phyloP scores from a whole-genome alignment of 2,113 vertebrate species.

The Sminthopsis crassicaudata region DNA sequence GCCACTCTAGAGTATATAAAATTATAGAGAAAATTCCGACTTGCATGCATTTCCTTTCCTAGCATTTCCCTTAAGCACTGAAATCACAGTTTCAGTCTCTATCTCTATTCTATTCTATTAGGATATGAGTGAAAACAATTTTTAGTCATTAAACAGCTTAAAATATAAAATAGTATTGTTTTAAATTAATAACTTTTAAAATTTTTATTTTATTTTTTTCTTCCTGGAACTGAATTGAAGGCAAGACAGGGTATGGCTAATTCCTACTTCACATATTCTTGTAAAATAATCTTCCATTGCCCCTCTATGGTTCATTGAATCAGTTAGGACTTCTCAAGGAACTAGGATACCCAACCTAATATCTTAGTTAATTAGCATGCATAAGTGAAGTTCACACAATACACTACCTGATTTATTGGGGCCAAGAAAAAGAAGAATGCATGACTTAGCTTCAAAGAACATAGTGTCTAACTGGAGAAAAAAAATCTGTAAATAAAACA shows the following conservation, averaged over 20 bases:
- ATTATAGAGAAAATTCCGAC: neutral
- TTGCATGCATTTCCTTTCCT: neutral
- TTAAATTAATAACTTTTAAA: neutral
- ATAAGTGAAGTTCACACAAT: neutral
- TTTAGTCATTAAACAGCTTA: neutral
- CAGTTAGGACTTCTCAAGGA: constrained; percentile 5
- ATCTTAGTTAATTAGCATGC: neutral
- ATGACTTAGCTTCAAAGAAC: constrained; percentile 17
- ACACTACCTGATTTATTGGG: neutral
- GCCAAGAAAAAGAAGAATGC: neutral
- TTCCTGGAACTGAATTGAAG: neutral
- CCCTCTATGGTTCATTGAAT: neutral
- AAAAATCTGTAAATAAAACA: constrained; percentile 32
- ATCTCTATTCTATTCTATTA: neutral
- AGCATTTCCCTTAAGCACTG: neutral
- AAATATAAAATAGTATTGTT: neutral
- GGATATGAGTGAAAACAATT: neutral
- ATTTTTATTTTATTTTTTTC: neutral
- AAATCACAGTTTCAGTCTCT: neutral
- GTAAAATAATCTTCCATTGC: neutral
- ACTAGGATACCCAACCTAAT: constrained; percentile 26
- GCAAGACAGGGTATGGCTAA: neutral
- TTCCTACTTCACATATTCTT: constrained; percentile 13
- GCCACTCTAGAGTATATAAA: neutral
- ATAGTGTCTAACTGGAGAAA: neutral